These are phyloP conservation scores for Pseudorhiza aurosa DNA, from an alignment of 30 jellyfish, hydroid and myxozoan species.

Conservation along the genomic window DNA sequence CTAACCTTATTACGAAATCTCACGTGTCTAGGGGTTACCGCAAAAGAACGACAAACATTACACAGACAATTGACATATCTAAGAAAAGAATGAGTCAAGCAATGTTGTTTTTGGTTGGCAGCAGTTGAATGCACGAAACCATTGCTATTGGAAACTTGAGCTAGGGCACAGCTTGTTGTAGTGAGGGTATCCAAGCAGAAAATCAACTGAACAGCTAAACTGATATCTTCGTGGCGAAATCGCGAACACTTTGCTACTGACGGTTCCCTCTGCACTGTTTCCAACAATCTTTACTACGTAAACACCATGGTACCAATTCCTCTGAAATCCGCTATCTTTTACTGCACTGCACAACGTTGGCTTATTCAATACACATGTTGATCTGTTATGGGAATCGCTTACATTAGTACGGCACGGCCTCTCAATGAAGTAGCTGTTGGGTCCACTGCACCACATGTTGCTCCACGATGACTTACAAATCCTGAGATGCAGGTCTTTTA, in stretches of 20 bases:
- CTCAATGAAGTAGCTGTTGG: background rate
- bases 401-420: background rate
- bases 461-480: slow-evolving; percentile 53
- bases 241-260: background rate
- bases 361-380: slow-evolving; percentile 2
- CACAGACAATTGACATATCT: too few relatives aligned
- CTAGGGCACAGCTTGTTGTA: too few relatives aligned
- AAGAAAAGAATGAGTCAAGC: too few relatives aligned
- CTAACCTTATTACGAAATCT: too few relatives aligned
- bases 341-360: slow-evolving; percentile 4
- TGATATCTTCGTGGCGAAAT: slow-evolving; percentile 19
- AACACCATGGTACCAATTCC: slow-evolving; percentile 14
- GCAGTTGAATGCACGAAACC: too few relatives aligned
- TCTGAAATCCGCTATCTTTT: background rate
- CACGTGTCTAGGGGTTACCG: too few relatives aligned
- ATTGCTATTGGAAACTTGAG: too few relatives aligned
- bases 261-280: background rate
- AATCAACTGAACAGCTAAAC: background rate
- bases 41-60: too few relatives aligned
- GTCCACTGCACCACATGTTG: slow-evolving; percentile 21
- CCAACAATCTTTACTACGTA: slow-evolving; percentile 13
- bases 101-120: too few relatives aligned
- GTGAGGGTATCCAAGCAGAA: background rate
- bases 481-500: slow-evolving; percentile 6
- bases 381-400: background rate